Evolutionary conservation across 2,797 vertebrate species (phyloP).

Genomic region (Tauraco hartlaubi): DNA sequence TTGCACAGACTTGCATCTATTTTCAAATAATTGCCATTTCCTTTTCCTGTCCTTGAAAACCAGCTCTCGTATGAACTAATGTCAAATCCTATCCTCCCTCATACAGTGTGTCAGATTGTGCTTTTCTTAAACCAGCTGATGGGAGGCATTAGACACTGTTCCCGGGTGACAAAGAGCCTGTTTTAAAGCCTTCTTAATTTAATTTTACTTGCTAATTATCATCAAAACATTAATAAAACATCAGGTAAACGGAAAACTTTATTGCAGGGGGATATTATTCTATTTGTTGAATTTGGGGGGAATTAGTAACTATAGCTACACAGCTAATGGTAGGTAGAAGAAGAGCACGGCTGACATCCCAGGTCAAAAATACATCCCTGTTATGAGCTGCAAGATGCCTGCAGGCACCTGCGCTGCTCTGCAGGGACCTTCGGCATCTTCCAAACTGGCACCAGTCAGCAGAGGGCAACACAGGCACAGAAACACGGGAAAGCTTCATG

Average conservation of each 20-base stretch:
- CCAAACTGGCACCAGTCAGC: background rate
- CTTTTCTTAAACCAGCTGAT: background rate
- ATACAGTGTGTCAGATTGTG: background rate
- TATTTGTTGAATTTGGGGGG: background rate
- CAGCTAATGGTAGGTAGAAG: background rate
- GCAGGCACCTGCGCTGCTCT: background rate
- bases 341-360: background rate
- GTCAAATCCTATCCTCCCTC: background rate
- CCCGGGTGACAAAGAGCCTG: background rate
- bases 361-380: background rate
- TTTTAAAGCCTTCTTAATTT: background rate
- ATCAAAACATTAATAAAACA: background rate
- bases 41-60: conserved; percentile 23
- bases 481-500: background rate
- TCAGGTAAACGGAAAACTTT: background rate
- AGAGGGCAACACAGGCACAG: conserved; percentile 64
- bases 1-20: background rate
- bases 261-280: background rate
- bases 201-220: background rate
- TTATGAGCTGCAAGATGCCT: background rate
- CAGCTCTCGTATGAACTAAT: background rate
- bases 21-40: conserved; percentile 9
- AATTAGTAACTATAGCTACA: background rate
- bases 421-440: background rate
- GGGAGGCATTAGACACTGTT: background rate